A percentile compares a stretch with the other conserved stretches of the same genome.
Conservation (phyloP, 2,797 vertebrate species). For the Lithobates sylvaticus region DNA sequence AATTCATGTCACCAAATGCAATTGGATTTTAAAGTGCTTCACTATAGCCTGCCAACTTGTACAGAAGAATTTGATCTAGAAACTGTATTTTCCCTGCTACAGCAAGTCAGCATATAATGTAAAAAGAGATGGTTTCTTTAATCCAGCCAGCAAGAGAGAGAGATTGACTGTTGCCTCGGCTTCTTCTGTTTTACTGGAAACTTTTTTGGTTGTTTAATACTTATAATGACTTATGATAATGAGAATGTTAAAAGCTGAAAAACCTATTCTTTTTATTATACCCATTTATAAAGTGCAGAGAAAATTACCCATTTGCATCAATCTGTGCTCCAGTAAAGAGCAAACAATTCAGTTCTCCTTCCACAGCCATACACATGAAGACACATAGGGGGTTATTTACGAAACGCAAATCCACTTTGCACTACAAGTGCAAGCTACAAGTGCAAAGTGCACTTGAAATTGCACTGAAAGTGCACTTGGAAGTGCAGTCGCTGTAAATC, state of each 20-base stretch:
- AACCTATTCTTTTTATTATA: background rate
- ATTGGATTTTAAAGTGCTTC: conserved; percentile 63
- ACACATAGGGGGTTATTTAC: too few species aligned
- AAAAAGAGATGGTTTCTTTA: conserved; percentile 52
- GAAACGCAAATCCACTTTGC: too few species aligned
- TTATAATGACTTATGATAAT: background rate
- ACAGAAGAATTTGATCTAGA: conserved; percentile 61
- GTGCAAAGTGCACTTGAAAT: too few species aligned
- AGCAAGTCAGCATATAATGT: conserved; percentile 56
- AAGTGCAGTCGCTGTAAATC: too few species aligned
- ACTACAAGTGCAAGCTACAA: too few species aligned
- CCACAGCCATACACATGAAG: too few species aligned
- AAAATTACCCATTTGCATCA: too few species aligned
- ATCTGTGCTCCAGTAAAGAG: too few species aligned
- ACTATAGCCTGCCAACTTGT: conserved; percentile 58
- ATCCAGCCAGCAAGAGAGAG: conserved; percentile 41
- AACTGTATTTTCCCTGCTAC: conserved; percentile 51
- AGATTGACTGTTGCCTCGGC: conserved; percentile 30
- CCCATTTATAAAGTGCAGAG: background rate
- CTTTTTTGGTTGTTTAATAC: conserved; percentile 19
- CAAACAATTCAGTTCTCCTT: too few species aligned
- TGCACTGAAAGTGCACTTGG: too few species aligned
- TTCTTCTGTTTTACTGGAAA: conserved; percentile 20
- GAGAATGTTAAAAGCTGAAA: background rate
- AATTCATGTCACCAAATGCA: conserved; percentile 62